These are phyloP conservation scores for Ibidorhyncha struthersii DNA, from an alignment of 2,113 vertebrate species.

Conservation along the genomic window DNA sequence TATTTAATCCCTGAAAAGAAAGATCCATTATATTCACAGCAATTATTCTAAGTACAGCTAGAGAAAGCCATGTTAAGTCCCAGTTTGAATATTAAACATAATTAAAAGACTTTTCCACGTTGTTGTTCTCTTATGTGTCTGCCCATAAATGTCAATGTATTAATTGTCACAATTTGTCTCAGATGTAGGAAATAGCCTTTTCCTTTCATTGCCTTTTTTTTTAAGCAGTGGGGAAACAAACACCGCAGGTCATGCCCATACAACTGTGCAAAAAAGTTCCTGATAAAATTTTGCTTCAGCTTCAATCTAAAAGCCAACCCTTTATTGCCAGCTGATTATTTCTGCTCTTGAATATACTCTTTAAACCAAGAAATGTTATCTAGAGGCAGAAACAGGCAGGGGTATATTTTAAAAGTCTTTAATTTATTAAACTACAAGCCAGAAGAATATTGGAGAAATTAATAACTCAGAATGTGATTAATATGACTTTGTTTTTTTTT, in stretches of 20 bases:
- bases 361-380: not conserved
- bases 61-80: not conserved
- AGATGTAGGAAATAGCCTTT: not conserved
- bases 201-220: not conserved
- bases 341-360: not conserved
- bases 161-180: not conserved
- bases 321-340: not conserved
- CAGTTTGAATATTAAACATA: constrained; percentile 5
- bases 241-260: not conserved
- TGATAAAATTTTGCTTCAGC: not conserved
- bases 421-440: not conserved
- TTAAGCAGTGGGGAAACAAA: not conserved
- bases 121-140: not conserved
- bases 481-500: not conserved
- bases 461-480: not conserved
- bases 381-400: not conserved
- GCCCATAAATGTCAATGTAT: not conserved
- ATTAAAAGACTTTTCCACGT: constrained; percentile 8
- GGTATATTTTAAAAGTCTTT: not conserved
- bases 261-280: not conserved
- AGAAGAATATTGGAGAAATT: not conserved
- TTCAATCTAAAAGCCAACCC: not conserved
- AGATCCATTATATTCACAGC: not conserved
- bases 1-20: not conserved
- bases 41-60: not conserved